These are phyloP conservation scores for Sinodicranocentrus sp. DNA, from an alignment of 2,888 invertebrate species.

Conservation along the genomic window DNA sequence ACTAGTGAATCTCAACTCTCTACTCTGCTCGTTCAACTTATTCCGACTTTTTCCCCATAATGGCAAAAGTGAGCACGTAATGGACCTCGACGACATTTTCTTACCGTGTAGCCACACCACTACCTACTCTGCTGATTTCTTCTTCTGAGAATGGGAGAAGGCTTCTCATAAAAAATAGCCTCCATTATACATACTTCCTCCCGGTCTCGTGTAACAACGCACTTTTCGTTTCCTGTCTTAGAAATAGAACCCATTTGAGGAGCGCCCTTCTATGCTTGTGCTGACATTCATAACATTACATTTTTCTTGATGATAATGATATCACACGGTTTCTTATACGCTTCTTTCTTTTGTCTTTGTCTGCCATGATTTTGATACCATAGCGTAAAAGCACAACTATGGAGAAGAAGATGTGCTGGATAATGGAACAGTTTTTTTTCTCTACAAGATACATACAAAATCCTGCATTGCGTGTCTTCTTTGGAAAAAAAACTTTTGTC, in stretches of 20 bases:
- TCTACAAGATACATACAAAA: no score
- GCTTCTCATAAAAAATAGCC: not conserved
- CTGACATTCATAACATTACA: conserved; percentile 64
- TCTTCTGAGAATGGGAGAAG: no score
- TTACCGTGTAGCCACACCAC: conserved; percentile 22
- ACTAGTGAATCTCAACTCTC: conserved; percentile 31
- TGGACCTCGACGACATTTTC: conserved; percentile 77
- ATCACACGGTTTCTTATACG: no score
- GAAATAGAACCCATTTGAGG: not conserved
- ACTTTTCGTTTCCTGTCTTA: conserved; percentile 25
- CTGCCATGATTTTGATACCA: conserved; percentile 35
- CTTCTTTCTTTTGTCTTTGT: no score
- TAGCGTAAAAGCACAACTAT: no score
- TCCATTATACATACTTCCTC: not conserved
- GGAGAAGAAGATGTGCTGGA: no score
- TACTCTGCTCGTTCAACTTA: not conserved
- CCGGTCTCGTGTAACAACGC: no score
- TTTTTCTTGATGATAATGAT: conserved; percentile 62
- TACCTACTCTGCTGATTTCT: no score
- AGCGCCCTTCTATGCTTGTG: conserved; percentile 20
- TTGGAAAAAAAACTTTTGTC: conserved; percentile 26
- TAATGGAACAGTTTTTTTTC: no score
- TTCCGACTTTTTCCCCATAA: conserved; percentile 4
- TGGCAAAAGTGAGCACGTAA: conserved; percentile 75
- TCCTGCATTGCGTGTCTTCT: conserved; percentile 53